These are phyloP conservation scores for Osmerus mordax DNA, from an alignment of 2,113 vertebrate species.

Conservation along the genomic window DNA sequence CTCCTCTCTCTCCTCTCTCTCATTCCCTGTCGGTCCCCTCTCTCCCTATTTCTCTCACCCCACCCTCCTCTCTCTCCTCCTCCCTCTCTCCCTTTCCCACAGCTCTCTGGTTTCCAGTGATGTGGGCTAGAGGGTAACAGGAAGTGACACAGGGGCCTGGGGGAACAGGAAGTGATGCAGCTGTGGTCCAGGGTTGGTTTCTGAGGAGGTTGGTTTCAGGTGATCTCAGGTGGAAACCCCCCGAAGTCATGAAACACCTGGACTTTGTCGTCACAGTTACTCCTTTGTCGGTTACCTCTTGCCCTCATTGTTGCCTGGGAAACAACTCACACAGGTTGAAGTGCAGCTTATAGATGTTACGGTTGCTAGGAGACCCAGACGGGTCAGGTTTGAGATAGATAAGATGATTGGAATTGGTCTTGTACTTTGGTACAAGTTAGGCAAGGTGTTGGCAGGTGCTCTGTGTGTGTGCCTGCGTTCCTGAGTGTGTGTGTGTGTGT, in stretches of 20 bases:
- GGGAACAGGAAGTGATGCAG: not conserved
- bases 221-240: no score
- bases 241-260: not conserved
- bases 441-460: not conserved
- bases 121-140: not conserved
- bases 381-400: not conserved
- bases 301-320: slow-evolving; percentile 1
- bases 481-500: not conserved
- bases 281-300: not conserved
- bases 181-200: not conserved
- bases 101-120: slow-evolving; percentile 1
- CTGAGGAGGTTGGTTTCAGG: no score
- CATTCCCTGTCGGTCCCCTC: no score
- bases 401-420: not conserved
- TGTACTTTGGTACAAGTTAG: slow-evolving; percentile 5
- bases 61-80: not conserved
- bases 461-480: not conserved
- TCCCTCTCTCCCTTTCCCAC: slow-evolving; percentile 10
- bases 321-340: not conserved
- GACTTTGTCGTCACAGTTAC: not conserved
- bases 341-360: no score
- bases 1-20: no score
- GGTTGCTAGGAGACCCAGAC: not conserved
- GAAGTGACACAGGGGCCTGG: no score
- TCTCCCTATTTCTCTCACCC: no score